Evolutionary conservation across 2,888 invertebrate species (phyloP), one percentile per base, ranked within the genome.

Genomic region (Cryptocheilus praepositus): DNA sequence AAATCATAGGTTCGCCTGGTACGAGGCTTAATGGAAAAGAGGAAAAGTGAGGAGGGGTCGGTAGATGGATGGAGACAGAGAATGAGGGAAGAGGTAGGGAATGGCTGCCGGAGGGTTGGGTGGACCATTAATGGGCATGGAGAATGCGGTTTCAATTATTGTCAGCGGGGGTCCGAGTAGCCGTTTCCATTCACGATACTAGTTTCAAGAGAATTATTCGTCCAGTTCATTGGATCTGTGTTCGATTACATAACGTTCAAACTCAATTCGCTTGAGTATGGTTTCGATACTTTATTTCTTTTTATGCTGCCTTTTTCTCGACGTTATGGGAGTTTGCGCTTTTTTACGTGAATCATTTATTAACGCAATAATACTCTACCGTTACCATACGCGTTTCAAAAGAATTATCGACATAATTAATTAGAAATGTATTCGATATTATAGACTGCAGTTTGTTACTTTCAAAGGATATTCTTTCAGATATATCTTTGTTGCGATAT

Each of bases 111-210:
- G 44, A 60, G 67, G 54, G 61, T 54, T 53, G 51, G 58, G 69
- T 64, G 66, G 71, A 61, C 73, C 76, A 84, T 83, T 83, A 84
- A 77, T 77, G 76, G 78, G 67, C 76, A 77, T 72, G 73, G 81
- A 80, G 83, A 84, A 84, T 83, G 83, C 77, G 83, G 81, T 83
- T 83, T 81, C 83, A 83, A 83, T 83, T 83, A 83, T 83, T 83
- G 81, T 77, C 74, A 73, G 73, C 67, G 61, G 68, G 71, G 73
- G 66, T 51, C 70, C 71, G 76, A 79, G 81, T 83, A 82, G 73
- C 74, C 70, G 81, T 79, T 83, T 83, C 80, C 80, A 82, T 82
- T 82, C 76, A 80, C 77, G 81, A 79, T 77, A 80, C 73, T 74
- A 71, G 77, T 59, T 79, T 69, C 62, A 59, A 67, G 55, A 55